phyloP scores from a whole-genome alignment of 2,113 vertebrate species.

The Pogonocichla stellata region DNA sequence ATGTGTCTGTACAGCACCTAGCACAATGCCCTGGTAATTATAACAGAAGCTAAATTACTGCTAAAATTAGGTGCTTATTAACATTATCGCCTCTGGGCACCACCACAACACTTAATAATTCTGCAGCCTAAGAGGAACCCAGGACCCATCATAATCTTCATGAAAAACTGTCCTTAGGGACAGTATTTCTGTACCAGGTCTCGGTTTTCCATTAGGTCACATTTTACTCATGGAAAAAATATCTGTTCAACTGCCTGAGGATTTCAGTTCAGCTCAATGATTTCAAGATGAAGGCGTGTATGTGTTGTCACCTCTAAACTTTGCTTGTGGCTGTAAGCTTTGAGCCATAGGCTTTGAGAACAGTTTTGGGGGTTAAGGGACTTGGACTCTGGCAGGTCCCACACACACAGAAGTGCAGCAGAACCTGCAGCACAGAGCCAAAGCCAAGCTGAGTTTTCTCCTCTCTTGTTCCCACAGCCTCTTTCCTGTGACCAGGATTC shows the following conservation, averaged over 20 bases:
- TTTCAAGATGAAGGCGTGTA: background rate
- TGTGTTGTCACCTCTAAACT: background rate
- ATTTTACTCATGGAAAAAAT: background rate
- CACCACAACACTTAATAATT: constrained; percentile 19
- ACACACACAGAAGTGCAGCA: background rate
- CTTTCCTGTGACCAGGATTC: background rate
- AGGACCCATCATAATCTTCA: background rate
- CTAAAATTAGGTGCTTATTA: constrained; percentile 66
- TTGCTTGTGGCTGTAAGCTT: background rate
- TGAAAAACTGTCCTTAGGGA: constrained; percentile 32
- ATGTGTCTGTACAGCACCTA: background rate
- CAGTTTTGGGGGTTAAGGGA: background rate
- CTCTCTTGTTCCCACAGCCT: background rate
- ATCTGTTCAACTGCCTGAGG: background rate
- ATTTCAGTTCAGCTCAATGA: background rate
- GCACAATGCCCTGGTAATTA: constrained; percentile 35
- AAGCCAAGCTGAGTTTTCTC: background rate
- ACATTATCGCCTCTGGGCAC: constrained; percentile 33
- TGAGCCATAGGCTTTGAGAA: background rate
- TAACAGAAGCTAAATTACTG: constrained; percentile 39
- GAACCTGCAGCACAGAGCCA: background rate
- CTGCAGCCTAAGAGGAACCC: background rate
- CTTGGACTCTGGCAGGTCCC: background rate
- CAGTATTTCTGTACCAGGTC: background rate
- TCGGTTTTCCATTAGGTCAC: background rate